Conservation (phyloP, 2,797 vertebrate genomes). For the Hozukius guyotensis region DNA sequence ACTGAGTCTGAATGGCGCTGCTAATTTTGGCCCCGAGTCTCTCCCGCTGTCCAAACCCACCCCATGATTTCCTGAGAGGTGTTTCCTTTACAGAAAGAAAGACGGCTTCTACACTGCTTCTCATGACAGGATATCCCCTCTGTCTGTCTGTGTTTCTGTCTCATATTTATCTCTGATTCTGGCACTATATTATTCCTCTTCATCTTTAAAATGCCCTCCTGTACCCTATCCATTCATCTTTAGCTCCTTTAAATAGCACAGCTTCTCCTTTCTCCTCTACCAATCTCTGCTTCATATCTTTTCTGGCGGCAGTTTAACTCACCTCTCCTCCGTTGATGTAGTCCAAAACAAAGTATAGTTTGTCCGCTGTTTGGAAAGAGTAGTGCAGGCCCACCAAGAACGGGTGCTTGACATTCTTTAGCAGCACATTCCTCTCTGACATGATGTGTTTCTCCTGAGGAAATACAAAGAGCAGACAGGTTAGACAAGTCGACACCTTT, state of each 20-base stretch:
- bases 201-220: neutral
- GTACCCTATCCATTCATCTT: neutral
- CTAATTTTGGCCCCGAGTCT: slow-evolving; percentile 76
- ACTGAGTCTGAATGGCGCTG: slow-evolving; percentile 58
- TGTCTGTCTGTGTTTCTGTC: slow-evolving; percentile 42
- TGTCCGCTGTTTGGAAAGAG: slow-evolving; percentile 97
- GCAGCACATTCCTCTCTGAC: slow-evolving; percentile 96
- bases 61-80: slow-evolving; percentile 78
- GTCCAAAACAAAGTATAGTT: slow-evolving; percentile 96
- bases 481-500: slow-evolving; percentile 6
- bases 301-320: slow-evolving; percentile 20
- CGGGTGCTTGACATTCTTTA: slow-evolving; percentile 98
- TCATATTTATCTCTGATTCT: slow-evolving; percentile 28
- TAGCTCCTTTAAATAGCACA: slow-evolving; percentile 20
- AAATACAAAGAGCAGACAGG: slow-evolving; percentile 4
- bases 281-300: neutral
- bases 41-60: slow-evolving; percentile 51
- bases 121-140: slow-evolving; percentile 77
- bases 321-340: slow-evolving; percentile 99
- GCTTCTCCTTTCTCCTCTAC: neutral
- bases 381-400: slow-evolving; percentile 98
- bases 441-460: slow-evolving; percentile 98
- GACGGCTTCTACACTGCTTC: slow-evolving; percentile 50
- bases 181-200: neutral
- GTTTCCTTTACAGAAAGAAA: slow-evolving; percentile 67